Base-by-base conservation (phyloP, 2,113 vertebrate species). In the Melanostigma gelatinosum region DNA sequence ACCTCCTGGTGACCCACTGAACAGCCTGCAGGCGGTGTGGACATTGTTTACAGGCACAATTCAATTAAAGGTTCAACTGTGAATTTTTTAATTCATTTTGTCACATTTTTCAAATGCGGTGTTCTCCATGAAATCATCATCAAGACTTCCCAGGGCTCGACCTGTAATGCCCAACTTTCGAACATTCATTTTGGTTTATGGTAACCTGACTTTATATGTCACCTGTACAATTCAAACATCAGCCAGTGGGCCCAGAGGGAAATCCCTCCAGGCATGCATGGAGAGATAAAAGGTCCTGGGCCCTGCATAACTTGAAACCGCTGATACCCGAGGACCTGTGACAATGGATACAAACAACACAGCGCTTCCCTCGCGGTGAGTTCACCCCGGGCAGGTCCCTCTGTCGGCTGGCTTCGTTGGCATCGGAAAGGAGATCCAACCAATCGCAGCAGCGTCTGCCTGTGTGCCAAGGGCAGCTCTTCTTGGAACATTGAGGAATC, bases 401-500 rank as follows among this genome's bases (percentile, higher is more conserved):
- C 20, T 48, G 15, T 40, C 6, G 1, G 18, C 11, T 46, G 7
- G 16, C 40, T 58, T 32, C n/a, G 6, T 55, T 69, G 22, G 20
- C 46, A 76, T 66, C 40, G 16, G 10, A 54, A 18, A 65, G 65
- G 57, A 64, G 40, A 66, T 69, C 50, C 15, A 52, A 34, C 27
- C 78, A 72, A 77, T 66, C 8, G 48, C 18, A 11, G 60, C 50
- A 13, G 75, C 34, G 20, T 54, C 75, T 11, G 24, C 42, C 57
- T 46, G 38, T 10, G 7, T 58, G 61, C 36, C 68, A 78, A 85
- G 82, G 85, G 79, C 68, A 84, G 70, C 20, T 57, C 70, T 55
- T 78, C 72, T 58, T 71, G 50, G 77, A 75, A 70, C 4, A 34
- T 4, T 22, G 52, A 66, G 85, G 79, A 20, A 79, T 91, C 87